Percentiles rank a stretch among this genome's conserved stretches.
These are phyloP conservation scores for Heteractis magnifica DNA, from an alignment of 92 coral and sea anemone species.

Conservation along the genomic window DNA sequence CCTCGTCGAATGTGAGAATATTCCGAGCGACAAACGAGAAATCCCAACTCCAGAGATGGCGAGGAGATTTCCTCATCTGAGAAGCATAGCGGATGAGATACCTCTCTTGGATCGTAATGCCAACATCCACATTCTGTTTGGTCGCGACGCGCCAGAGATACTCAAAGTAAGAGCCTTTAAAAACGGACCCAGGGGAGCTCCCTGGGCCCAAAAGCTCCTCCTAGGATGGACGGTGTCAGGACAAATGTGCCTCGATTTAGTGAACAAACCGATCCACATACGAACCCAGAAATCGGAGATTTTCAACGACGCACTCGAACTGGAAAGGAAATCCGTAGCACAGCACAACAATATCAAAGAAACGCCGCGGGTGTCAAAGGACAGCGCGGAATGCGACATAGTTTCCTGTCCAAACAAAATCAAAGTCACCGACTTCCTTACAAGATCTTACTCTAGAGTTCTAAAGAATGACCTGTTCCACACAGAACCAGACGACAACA, in stretches of 20 bases:
- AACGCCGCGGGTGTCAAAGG: background rate
- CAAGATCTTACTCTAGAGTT: background rate
- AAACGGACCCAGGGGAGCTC: too few relatives aligned
- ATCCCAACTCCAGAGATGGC: conserved; percentile 49
- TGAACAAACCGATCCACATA: conserved; percentile 35
- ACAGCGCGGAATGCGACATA: conserved; percentile 26
- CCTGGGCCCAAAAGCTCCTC: conserved; percentile 29
- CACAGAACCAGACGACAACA: conserved; percentile 36
- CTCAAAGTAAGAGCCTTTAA: conserved; percentile 19
- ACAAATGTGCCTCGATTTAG: conserved; percentile 35
- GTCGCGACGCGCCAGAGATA: conserved; percentile 50
- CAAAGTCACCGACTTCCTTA: conserved; percentile 36
- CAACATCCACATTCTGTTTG: conserved; percentile 32
- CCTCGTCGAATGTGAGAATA: conserved; percentile 41
- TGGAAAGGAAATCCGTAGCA: too few relatives aligned
- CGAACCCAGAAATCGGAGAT: conserved; percentile 22
- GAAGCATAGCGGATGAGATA: conserved; percentile 43
- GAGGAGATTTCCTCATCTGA: conserved; percentile 42
- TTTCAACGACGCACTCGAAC: too few relatives aligned
- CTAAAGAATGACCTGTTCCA: conserved; percentile 19
- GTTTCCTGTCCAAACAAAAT: conserved; percentile 51
- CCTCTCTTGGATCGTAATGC: conserved; percentile 39
- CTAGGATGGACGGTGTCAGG: conserved; percentile 53
- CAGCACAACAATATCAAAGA: too few relatives aligned
- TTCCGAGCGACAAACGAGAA: conserved; percentile 46